Base-by-base conservation (phyloP, 2,888 invertebrate species). In the Patella depressa region DNA sequence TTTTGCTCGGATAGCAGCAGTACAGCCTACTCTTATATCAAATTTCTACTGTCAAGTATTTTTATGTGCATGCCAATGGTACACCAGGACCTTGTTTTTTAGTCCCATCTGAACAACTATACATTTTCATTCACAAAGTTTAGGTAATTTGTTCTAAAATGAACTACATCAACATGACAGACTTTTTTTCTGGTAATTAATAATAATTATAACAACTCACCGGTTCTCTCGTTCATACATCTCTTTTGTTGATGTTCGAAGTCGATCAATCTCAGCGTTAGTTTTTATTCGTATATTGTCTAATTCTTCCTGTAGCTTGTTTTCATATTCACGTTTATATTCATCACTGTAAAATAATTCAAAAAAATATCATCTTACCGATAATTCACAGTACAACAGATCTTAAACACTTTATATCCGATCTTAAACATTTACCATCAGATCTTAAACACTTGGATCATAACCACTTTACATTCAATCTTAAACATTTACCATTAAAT, bases 181-280 rank as follows among this genome's bases (percentile, higher is more conserved):
- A 14, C 5, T 19, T 70, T 24, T 70, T 29, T 29, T 15, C 3
- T 17, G 70, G 24, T 15, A 70, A 19, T 15, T 15, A 4, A 69
- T 3, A 69, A 5, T 70, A 45, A 45, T 45, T 2, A 2, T 12
- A 4, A 19, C 45, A n/a, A n/a, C 74, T 73, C 59, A 89, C 89
- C 90, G 88, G 81, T 91, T 91, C 84, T 91, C 91, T 78, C 91
- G 83, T 78, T 91, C 91, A 84, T 89, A 91, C 88, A 91, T 90
- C 78, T 91, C 90, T 76, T 88, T 89, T 19, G 90, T 90, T 69
- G 86, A 87, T 5, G 88, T 87, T 55, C 90, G 85, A 15, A 91
- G 85, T 45, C 90, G 82, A 77, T 91, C 91, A 57, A 91, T 90
- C 80, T 91, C 91, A 1, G 85, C 78, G 71, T 90, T 89, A 45